Percentiles rank a stretch among this genome's conserved stretches.
Conservation (phyloP, 30 jellyfish, hydroid and myxozoan genomes). For the Hydractinia echinata region DNA sequence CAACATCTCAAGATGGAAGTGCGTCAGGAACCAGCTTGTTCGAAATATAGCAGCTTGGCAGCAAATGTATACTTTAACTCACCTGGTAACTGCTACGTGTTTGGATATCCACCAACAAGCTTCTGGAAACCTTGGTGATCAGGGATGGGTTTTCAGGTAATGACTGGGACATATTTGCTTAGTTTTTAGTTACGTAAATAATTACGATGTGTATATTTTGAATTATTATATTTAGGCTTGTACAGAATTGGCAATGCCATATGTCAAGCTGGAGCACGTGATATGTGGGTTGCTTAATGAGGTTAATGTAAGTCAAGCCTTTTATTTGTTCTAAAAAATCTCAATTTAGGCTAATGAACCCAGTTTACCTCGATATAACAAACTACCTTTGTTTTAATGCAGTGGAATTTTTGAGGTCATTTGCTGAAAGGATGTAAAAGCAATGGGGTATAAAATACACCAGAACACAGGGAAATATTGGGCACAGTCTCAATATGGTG, state of each 20-base stretch:
- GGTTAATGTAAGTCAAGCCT: conserved; percentile 40
- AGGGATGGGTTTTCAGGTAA: conserved; percentile 98
- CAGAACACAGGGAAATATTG: conserved; percentile 88
- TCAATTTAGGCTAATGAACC: background rate
- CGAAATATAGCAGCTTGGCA: conserved; percentile 62
- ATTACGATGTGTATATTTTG: background rate
- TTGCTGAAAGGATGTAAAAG: conserved; percentile 69
- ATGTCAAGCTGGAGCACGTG: conserved; percentile 74
- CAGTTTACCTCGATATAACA: background rate
- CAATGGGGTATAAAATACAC: conserved; percentile 95
- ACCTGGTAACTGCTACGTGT: conserved; percentile 87
- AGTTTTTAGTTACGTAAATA: background rate
- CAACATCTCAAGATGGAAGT: conserved; percentile 65
- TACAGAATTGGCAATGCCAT: conserved; percentile 97
- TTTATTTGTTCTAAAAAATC: background rate
- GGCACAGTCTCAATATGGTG: conserved; percentile 82
- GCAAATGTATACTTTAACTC: conserved; percentile 79
- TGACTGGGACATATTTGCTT: background rate
- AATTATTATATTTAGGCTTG: conserved; percentile 66
- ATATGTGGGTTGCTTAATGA: conserved; percentile 67
- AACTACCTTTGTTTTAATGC: background rate
- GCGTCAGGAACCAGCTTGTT: conserved; percentile 59
- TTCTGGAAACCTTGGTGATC: conserved; percentile 77
- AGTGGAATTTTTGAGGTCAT: conserved; percentile 93
- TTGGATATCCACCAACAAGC: conserved; percentile 77